Conservation (phyloP, 2,888 invertebrate species). For the Lobophora halterata region DNA sequence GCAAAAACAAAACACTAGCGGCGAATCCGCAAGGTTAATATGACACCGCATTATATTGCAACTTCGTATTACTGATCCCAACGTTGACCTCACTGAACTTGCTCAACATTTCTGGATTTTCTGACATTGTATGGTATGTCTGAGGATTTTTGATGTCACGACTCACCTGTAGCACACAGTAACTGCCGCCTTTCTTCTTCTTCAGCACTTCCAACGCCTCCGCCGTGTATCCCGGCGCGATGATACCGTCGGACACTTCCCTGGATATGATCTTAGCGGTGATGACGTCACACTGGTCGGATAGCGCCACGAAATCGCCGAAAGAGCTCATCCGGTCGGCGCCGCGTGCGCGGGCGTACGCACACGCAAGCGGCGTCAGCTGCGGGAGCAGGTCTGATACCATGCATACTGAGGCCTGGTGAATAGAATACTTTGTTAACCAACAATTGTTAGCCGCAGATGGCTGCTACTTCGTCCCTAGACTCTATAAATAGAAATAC, state of each 20-base stretch:
- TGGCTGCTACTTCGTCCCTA: too few species aligned
- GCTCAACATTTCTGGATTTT: too few species aligned
- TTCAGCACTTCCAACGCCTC: slow-evolving; percentile 92
- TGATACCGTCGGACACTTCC: slow-evolving; percentile 98
- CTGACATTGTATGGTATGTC: too few species aligned
- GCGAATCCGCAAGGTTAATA: too few species aligned
- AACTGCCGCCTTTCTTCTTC: slow-evolving; percentile 96
- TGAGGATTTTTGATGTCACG: not conserved
- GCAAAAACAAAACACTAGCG: too few species aligned
- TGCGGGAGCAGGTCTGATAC: slow-evolving; percentile 89
- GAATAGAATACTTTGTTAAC: not conserved
- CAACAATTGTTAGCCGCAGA: too few species aligned
- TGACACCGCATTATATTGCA: too few species aligned
- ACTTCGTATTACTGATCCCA: too few species aligned
- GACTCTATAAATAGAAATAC: too few species aligned
- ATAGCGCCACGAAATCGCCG: slow-evolving; percentile 97
- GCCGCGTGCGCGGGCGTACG: slow-evolving; percentile 97
- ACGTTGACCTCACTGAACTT: too few species aligned
- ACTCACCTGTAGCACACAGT: slow-evolving; percentile 90
- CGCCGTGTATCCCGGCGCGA: slow-evolving; percentile 94
- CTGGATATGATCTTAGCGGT: slow-evolving; percentile 96
- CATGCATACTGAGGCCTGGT: slow-evolving; percentile 94
- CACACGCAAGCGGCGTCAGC: slow-evolving; percentile 91
- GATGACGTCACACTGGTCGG: slow-evolving; percentile 92
- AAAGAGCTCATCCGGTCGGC: slow-evolving; percentile 99